phyloP scores from a whole-genome alignment of 2,113 vertebrate genomes.

The Carassius carassius region DNA sequence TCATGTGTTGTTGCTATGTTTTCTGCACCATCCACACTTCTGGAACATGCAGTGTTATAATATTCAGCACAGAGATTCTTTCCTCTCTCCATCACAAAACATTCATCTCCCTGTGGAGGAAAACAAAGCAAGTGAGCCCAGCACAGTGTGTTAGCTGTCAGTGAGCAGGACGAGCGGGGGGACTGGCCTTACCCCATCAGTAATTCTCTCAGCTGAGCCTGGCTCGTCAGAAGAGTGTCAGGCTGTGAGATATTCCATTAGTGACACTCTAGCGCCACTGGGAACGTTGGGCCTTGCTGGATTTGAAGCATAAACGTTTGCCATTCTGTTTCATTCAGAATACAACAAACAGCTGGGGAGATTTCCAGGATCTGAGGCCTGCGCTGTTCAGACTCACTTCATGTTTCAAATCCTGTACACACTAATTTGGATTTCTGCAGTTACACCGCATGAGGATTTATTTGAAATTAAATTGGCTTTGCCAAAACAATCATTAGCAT shows the following conservation, averaged over 20 bases:
- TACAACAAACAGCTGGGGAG: slow-evolving; percentile 21
- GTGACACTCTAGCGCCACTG: slow-evolving; percentile 27
- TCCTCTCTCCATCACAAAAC: slow-evolving; percentile 20
- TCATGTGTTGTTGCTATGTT: neutral
- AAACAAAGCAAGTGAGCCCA: slow-evolving; percentile 34
- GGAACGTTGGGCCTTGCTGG: slow-evolving; percentile 1
- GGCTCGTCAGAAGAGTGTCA: slow-evolving; percentile 34
- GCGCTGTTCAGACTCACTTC: slow-evolving; percentile 23
- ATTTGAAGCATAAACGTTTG: slow-evolving; percentile 40
- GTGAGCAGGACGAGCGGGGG: slow-evolving; percentile 10
- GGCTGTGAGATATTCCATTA: slow-evolving; percentile 43
- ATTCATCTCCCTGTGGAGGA: slow-evolving; percentile 33
- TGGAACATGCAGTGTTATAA: neutral
- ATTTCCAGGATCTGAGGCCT: slow-evolving; percentile 22
- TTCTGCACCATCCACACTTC: neutral
- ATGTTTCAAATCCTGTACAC: slow-evolving; percentile 21
- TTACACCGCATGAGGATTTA: slow-evolving; percentile 27
- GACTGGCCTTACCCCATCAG: slow-evolving; percentile 39
- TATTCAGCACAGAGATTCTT: slow-evolving; percentile 28
- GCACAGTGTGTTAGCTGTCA: slow-evolving; percentile 9
- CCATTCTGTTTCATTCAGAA: slow-evolving; percentile 40
- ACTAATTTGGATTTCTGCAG: slow-evolving; percentile 14
- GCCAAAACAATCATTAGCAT: slow-evolving; percentile 18
- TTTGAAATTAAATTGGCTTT: slow-evolving; percentile 5
- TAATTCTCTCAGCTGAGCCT: slow-evolving; percentile 31